Evolutionary conservation across 2,888 invertebrate genomes (phyloP).

Genomic region (Rhamnusium bicolor): DNA sequence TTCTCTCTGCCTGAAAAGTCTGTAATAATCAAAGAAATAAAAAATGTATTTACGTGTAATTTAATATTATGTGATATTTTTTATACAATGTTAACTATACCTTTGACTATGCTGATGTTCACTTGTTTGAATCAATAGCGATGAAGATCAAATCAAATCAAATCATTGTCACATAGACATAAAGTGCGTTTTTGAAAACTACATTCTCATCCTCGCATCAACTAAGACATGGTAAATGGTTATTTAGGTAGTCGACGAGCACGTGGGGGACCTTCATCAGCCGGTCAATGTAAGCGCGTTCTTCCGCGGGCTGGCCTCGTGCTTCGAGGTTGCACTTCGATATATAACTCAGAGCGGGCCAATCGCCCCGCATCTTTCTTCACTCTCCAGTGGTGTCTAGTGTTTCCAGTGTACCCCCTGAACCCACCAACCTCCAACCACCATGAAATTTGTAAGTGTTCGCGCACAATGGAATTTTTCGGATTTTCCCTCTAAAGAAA

Average conservation of each 20-base stretch:
- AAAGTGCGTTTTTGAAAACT: not conserved
- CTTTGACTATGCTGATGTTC: no score
- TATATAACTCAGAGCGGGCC: slow-evolving; percentile 61
- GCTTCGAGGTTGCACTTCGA: slow-evolving; percentile 66
- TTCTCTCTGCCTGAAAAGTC: no score
- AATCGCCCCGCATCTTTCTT: slow-evolving; percentile 57
- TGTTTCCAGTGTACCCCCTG: slow-evolving; percentile 43
- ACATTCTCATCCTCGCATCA: slow-evolving; percentile 32
- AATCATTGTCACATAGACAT: not conserved
- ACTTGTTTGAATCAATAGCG: no score
- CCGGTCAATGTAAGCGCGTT: slow-evolving; percentile 66
- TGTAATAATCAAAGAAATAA: no score
- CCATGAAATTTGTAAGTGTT: slow-evolving; percentile 57
- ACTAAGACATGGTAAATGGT: slow-evolving; percentile 53
- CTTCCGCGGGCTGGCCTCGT: slow-evolving; percentile 67
- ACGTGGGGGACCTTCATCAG: slow-evolving; percentile 65
- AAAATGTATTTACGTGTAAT: no score
- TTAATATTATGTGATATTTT: no score
- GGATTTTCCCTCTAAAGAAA: not conserved
- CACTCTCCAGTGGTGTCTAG: slow-evolving; percentile 39
- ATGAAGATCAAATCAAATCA: no score
- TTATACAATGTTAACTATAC: no score
- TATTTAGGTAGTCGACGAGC: slow-evolving; percentile 56
- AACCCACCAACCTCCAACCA: slow-evolving; percentile 38
- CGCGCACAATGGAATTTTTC: slow-evolving; percentile 24